Base-by-base conservation (phyloP, 2,888 invertebrate genomes). In the Torymus aiolomorphi region DNA sequence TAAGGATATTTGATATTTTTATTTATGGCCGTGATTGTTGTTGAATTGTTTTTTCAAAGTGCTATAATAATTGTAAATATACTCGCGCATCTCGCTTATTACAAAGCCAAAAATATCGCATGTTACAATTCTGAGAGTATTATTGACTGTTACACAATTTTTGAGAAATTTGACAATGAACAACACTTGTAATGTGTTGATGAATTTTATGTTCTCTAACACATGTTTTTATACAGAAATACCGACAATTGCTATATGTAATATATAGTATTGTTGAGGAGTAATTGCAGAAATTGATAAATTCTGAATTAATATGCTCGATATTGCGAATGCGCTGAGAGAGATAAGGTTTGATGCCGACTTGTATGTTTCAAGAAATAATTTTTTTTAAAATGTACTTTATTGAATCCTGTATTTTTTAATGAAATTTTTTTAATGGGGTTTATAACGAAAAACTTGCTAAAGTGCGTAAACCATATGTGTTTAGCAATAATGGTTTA, bases 81-180 rank as follows among this genome's bases (percentile, higher is more conserved):
- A 78, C 81, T 82, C 80, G 70, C 79, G 76, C 81, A 80, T 82
- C 75, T 80, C 71, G 74, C 78, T 61, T 77, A 72, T 51, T 71
- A 74, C 62, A 74, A 79, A 72, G 73, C 86, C 87, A 86, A 86
- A 82, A 87, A 87, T 89, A 89, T 88, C 86, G 86, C 86, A 85
- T 88, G 89, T 89, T 89, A 86, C 86, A 87, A 86, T 84, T 88
- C 88, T 85, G 82, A 85, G 86, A 88, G 84, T 87, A 88, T 84
- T 89, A 89, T 88, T 84, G 86, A 88, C 86, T 89, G 89, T 89
- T 89, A 88, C 85, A 83, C 24, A 16, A 85, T 85, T 86, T 85
- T 86, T 83, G 86, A 86, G 85, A 86, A 87, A 66, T 80, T 87
- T 87, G 84, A 86, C 56, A 69, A 78, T 70, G 66, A 75, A 18